phyloP scores from a whole-genome alignment of 2,888 invertebrate genomes.

The Drosophila formosana region DNA sequence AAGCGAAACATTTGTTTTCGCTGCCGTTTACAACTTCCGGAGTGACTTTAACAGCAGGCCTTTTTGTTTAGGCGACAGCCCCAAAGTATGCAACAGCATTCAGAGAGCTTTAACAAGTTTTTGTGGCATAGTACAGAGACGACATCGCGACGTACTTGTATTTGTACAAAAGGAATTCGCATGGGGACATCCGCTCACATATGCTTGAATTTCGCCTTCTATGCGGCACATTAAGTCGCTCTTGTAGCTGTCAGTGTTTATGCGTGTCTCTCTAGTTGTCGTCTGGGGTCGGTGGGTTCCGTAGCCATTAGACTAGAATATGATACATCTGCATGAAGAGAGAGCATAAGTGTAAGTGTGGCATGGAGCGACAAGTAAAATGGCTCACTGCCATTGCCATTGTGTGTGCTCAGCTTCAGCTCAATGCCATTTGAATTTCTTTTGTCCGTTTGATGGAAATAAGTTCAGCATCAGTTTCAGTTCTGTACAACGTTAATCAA shows the following conservation, averaged over 20 bases:
- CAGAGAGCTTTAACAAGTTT: constrained; percentile 42
- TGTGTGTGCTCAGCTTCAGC: constrained; percentile 16
- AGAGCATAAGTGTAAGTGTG: background rate
- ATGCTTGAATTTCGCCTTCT: constrained; percentile 30
- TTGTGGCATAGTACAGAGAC: constrained; percentile 6
- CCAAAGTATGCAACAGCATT: constrained; percentile 47
- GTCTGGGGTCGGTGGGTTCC: constrained; percentile 1
- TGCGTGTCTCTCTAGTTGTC: background rate
- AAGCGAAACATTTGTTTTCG: constrained; percentile 71
- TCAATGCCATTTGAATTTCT: constrained; percentile 38
- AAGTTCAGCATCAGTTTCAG: constrained; percentile 7
- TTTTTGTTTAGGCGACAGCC: constrained; percentile 36
- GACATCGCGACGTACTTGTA: constrained; percentile 2
- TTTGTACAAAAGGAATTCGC: constrained; percentile 7
- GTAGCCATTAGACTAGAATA: constrained; percentile 48
- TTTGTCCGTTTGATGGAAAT: constrained; percentile 41
- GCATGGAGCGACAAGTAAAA: background rate
- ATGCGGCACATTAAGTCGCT: constrained; percentile 30
- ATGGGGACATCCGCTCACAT: constrained; percentile 17
- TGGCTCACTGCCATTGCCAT: constrained; percentile 39
- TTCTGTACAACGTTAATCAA: constrained; percentile 63
- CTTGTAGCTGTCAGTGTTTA: constrained; percentile 17
- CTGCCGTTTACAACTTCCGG: constrained; percentile 69
- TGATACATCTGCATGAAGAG: constrained; percentile 27
- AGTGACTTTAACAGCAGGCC: constrained; percentile 44